These are phyloP conservation scores for Dendropsophus ebraccatus DNA, from an alignment of 2,113 vertebrate genomes.

Conservation along the genomic window DNA sequence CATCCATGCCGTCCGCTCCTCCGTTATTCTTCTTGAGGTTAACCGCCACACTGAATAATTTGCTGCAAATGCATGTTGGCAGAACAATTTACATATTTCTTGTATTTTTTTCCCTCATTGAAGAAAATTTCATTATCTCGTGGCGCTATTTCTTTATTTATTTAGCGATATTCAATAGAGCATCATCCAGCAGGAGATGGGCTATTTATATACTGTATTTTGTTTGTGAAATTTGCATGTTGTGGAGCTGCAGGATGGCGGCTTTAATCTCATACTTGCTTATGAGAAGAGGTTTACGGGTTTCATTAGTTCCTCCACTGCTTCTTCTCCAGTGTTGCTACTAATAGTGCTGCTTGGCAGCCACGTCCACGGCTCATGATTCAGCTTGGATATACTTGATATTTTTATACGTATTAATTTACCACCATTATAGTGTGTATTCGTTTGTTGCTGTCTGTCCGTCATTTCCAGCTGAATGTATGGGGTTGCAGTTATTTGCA, in stretches of 20 bases:
- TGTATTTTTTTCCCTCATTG: neutral
- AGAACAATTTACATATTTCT: conserved; percentile 44
- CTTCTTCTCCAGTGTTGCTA: neutral
- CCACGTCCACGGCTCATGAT: neutral
- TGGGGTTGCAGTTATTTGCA: too few species aligned
- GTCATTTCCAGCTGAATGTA: too few species aligned
- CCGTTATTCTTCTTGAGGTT: conserved; percentile 1
- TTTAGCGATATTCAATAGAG: neutral
- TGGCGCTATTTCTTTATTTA: neutral
- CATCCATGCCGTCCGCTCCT: neutral
- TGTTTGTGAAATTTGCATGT: conserved; percentile 40
- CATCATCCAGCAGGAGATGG: conserved; percentile 1
- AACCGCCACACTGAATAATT: conserved; percentile 22
- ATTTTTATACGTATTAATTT: neutral
- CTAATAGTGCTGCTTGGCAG: conserved; percentile 47
- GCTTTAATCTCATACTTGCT: conserved; percentile 45
- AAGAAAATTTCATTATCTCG: conserved; percentile 21
- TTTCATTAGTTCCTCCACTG: conserved; percentile 33
- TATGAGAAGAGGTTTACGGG: conserved; percentile 29
- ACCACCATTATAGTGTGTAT: neutral
- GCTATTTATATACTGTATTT: conserved; percentile 47
- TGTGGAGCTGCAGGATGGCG: conserved; percentile 9
- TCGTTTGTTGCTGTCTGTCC: too few species aligned
- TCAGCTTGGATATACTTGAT: neutral
- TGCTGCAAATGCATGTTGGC: conserved; percentile 38